phyloP scores from a whole-genome alignment of 2,888 invertebrate genomes.

The Andricus quercusramuli region DNA sequence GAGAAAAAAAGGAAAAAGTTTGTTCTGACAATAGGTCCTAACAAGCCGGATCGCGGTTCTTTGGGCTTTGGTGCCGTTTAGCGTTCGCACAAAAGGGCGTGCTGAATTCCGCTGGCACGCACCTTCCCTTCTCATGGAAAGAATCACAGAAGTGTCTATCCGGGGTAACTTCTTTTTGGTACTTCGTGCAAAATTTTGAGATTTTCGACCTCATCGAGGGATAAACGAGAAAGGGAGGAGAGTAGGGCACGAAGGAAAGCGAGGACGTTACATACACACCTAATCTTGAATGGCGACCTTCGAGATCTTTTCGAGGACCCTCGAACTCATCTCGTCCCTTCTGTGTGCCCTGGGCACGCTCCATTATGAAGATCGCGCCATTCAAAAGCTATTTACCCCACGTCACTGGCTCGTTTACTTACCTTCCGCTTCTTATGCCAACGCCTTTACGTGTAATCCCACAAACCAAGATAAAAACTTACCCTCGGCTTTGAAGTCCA shows the following conservation, averaged over 20 bases:
- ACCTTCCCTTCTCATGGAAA: conserved; percentile 53
- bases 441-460: conserved; percentile 30
- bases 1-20: conserved; percentile 54
- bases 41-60: conserved; percentile 71
- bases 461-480: conserved; percentile 8
- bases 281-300: conserved; percentile 61
- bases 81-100: conserved; percentile 72
- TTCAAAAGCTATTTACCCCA: conserved; percentile 62
- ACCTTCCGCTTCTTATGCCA: conserved; percentile 44
- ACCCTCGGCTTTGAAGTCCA: not conserved
- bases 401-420: conserved; percentile 59
- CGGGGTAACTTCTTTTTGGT: conserved; percentile 49
- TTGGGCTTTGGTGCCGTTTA: conserved; percentile 71
- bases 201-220: conserved; percentile 43
- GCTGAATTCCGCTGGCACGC: conserved; percentile 60
- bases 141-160: conserved; percentile 52
- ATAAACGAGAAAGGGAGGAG: conserved; percentile 44
- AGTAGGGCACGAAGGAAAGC: conserved; percentile 53
- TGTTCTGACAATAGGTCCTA: conserved; percentile 70
- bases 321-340: conserved; percentile 56
- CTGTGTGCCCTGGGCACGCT: conserved; percentile 49
- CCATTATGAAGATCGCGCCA: conserved; percentile 48
- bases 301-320: conserved; percentile 59
- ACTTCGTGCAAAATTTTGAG: conserved; percentile 52
- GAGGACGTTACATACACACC: conserved; percentile 55